A percentile compares a stretch with the other conserved stretches of the same genome.
Conservation (phyloP, 2,113 vertebrate genomes). For the Aphyosemion australe region DNA sequence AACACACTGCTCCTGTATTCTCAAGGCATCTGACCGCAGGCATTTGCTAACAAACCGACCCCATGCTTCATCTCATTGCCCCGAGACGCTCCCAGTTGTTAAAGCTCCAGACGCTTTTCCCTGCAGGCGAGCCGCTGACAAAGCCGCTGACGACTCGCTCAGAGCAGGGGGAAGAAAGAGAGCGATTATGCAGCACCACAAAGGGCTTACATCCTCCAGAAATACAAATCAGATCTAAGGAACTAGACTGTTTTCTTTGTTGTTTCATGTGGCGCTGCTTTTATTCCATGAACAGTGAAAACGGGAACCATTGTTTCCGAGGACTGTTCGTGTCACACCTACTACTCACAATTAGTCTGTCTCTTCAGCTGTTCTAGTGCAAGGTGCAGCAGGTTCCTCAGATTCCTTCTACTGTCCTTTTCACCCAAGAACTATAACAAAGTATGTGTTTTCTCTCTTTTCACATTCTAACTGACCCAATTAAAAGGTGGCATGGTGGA, state of each 20-base stretch:
- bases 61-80: conserved; percentile 41
- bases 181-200: background rate
- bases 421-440: background rate
- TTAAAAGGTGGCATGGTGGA: conserved; percentile 53
- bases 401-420: conserved; percentile 15
- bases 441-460: conserved; percentile 10
- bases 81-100: conserved; percentile 24
- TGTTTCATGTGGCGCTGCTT: conserved; percentile 6
- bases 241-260: conserved; percentile 7
- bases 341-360: conserved; percentile 34
- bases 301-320: conserved; percentile 24
- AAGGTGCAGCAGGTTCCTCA: background rate
- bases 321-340: conserved; percentile 41
- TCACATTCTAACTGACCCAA: conserved; percentile 65
- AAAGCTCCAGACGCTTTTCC: conserved; percentile 35
- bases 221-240: background rate
- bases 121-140: conserved; percentile 19
- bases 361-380: conserved; percentile 19
- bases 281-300: conserved; percentile 1
- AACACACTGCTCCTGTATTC: conserved; percentile 38
- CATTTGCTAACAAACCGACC: conserved; percentile 54
- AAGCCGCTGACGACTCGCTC: conserved; percentile 34
- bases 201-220: background rate
- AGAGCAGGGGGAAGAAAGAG: background rate
- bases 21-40: conserved; percentile 30